These are phyloP conservation scores for Bucorvus abyssinicus DNA, from an alignment of 2,797 vertebrate species.

Conservation along the genomic window DNA sequence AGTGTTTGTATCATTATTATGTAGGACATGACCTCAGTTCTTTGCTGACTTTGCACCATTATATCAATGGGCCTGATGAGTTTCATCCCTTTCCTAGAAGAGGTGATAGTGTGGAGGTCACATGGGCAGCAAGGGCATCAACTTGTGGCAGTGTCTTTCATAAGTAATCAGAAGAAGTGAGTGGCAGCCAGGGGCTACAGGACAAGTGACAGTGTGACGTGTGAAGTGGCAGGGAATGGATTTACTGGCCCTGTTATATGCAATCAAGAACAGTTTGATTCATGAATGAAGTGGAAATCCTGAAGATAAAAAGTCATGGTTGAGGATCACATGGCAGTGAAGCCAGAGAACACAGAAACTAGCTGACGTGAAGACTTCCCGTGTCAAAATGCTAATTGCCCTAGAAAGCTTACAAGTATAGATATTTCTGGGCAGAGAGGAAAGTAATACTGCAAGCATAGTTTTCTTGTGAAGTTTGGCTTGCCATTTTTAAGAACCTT, in stretches of 20 bases:
- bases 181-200: neutral
- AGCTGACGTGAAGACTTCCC: neutral
- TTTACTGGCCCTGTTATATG: neutral
- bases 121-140: neutral
- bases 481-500: neutral
- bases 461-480: neutral
- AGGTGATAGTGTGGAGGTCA: neutral
- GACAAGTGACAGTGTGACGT: neutral
- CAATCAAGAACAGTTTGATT: neutral
- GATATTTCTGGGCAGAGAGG: neutral
- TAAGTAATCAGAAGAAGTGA: neutral
- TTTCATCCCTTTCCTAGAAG: neutral
- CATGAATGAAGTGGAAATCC: neutral
- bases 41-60: neutral
- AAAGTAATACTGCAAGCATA: neutral
- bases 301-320: neutral
- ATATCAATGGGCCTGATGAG: neutral
- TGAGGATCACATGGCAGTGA: neutral
- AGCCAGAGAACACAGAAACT: neutral
- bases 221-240: neutral
- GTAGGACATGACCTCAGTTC: neutral
- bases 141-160: neutral
- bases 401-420: neutral
- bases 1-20: neutral
- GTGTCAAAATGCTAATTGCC: neutral